Base-by-base conservation (phyloP, 2,113 vertebrate species). In the Gopherus evgoodei region DNA sequence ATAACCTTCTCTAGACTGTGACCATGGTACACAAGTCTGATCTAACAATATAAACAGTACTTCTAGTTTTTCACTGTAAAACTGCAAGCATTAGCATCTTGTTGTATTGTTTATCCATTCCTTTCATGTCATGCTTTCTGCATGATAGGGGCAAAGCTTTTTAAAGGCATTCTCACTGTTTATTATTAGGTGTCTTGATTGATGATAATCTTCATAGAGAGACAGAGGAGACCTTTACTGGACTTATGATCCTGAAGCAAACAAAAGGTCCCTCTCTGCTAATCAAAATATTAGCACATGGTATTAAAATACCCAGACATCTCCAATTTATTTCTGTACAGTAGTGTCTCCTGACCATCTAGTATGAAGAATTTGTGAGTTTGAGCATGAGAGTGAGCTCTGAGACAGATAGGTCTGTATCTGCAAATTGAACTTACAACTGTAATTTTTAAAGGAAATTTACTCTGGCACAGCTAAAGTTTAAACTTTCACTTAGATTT, bases 11-110 rank as follows among this genome's bases (percentile, higher is more conserved):
- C 57, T 10, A 53, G 44, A 3, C 2, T n/a, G 65, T 69, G 47
- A 90, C 50, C 6, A 62, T 11, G 27, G 44, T 54, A 86, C 31
- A 59, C 47, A 27, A 91, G 82, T 27, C 62, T 22, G 31, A 79
- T 76, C 54, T 86, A 89, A 72, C 5, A 95, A 44, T 49, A 57
- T 6, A 79, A 38, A 50, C 27, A 87, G 22, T 57, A 31, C 85
- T 57, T 35, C 10, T 90, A 87, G 89, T 86, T 91, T 88, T 10
- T 35, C 25, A 2, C 53, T 87, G 38, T 54, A 91, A 65, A 86
- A 14, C 25, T 86, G 47, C 47, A 87, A 10, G 10, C 5, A 12
- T 6, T 69, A 10, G 9, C 29, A 54, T 38, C 16, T 49, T 49
- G 19, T 1, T 17, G n/a, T 12, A 80, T 93, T 65, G 29, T 13